Evolutionary conservation across 2,888 invertebrate species (phyloP).

Genomic region (Drosophila cyrtoloma): DNA sequence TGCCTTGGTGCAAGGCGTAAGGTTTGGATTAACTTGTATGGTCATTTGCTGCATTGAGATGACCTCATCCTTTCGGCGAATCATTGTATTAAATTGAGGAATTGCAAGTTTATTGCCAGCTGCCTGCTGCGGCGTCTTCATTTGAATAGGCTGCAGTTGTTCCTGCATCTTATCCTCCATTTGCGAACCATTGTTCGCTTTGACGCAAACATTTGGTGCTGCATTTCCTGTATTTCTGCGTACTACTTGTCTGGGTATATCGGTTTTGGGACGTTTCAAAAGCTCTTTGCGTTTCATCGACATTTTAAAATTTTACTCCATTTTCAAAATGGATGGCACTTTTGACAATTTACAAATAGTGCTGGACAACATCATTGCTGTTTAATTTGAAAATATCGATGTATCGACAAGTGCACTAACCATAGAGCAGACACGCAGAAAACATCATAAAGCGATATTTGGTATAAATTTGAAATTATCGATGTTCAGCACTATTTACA

Average conservation of each 20-base stretch:
- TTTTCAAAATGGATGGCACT: neutral
- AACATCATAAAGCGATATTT: neutral
- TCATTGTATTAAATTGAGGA: conserved; percentile 70
- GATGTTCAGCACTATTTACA: conserved; percentile 14
- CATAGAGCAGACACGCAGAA: neutral
- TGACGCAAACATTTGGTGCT: conserved; percentile 31
- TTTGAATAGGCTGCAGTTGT: no score
- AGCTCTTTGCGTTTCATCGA: conserved; percentile 38
- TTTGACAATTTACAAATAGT: conserved; percentile 8
- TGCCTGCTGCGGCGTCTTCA: neutral
- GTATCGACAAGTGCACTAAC: neutral
- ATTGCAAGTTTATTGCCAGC: conserved; percentile 31
- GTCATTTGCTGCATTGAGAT: conserved; percentile 42
- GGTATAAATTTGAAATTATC: neutral
- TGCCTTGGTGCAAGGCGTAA: conserved; percentile 68
- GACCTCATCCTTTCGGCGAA: conserved; percentile 61
- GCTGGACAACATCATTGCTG: neutral
- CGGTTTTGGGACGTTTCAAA: conserved; percentile 9
- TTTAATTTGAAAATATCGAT: neutral
- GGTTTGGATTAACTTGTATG: conserved; percentile 13
- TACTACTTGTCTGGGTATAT: conserved; percentile 16
- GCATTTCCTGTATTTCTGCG: neutral
- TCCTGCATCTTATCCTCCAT: neutral
- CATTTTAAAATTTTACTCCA: conserved; percentile 38
- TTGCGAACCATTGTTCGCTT: conserved; percentile 22